Conservation (phyloP, 2,888 invertebrate genomes). For the Trissolcus japonicus region DNA sequence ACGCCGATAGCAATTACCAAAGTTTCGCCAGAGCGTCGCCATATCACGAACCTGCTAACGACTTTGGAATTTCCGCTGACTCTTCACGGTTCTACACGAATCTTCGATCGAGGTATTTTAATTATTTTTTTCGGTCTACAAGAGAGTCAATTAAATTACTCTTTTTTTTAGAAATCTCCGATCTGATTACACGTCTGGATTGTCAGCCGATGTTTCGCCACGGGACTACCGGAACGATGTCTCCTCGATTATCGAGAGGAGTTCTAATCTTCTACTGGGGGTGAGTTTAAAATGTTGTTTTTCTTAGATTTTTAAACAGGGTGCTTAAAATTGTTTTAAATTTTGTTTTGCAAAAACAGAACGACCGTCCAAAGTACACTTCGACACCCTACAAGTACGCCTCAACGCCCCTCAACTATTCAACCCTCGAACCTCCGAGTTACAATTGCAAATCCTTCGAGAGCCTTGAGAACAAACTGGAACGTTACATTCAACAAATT, state of each 20-base stretch:
- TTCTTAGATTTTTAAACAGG: too few species aligned
- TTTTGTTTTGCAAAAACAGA: conserved; percentile 15
- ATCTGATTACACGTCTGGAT: too few species aligned
- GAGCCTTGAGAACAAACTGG: conserved; percentile 65
- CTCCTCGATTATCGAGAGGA: too few species aligned
- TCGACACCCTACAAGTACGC: conserved; percentile 16
- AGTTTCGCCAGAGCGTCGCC: conserved; percentile 29
- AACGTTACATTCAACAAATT: conserved; percentile 68
- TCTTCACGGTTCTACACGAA: conserved; percentile 22
- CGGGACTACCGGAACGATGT: too few species aligned
- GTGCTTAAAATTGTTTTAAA: not conserved
- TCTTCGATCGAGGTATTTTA: conserved; percentile 21
- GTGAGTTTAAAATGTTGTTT: too few species aligned
- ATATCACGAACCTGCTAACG: conserved; percentile 12
- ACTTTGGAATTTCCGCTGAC: conserved; percentile 11
- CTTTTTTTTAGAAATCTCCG: too few species aligned
- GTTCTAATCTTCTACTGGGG: too few species aligned
- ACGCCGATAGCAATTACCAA: conserved; percentile 31
- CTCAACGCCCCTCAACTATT: not conserved
- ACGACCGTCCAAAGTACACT: conserved; percentile 29
- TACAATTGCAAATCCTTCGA: conserved; percentile 15
- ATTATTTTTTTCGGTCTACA: not conserved
- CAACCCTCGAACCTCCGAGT: not conserved
- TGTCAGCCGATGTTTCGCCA: too few species aligned
- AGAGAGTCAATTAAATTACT: too few species aligned